Evolutionary conservation across 2,797 vertebrate genomes (phyloP).

Genomic region (Trachops cirrhosus): DNA sequence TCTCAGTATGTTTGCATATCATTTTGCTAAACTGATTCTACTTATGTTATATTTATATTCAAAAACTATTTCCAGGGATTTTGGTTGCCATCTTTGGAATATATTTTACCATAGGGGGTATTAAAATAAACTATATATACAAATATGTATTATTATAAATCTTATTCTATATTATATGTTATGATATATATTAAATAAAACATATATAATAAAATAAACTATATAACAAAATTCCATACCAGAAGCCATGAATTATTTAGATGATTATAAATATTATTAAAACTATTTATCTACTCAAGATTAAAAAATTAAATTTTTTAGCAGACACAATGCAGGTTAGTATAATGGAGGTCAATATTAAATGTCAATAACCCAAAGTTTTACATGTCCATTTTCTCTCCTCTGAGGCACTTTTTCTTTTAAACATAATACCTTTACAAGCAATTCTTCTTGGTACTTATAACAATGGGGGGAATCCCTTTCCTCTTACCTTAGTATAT

Average conservation of each 20-base stretch:
- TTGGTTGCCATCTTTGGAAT: background rate
- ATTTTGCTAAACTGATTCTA: background rate
- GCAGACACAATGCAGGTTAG: background rate
- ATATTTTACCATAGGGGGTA: background rate
- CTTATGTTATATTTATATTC: background rate
- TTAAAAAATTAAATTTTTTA: conserved; percentile 1
- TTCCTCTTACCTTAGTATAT: background rate
- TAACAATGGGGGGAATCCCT: background rate
- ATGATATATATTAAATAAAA: background rate
- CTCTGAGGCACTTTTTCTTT: background rate
- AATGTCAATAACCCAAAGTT: background rate
- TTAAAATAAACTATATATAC: background rate
- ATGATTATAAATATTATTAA: conserved; percentile 6
- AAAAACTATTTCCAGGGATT: background rate
- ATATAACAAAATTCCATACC: background rate
- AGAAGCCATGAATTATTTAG: conserved; percentile 9
- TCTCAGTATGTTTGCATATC: background rate
- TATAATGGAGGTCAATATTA: background rate
- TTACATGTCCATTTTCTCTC: background rate
- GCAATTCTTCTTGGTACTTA: background rate
- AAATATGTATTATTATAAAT: background rate
- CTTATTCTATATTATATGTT: background rate
- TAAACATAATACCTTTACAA: background rate
- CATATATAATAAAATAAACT: background rate
- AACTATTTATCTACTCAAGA: background rate